These are phyloP conservation scores for Ornithoptera priamus DNA, from an alignment of 2,888 invertebrate species.

Conservation along the genomic window DNA sequence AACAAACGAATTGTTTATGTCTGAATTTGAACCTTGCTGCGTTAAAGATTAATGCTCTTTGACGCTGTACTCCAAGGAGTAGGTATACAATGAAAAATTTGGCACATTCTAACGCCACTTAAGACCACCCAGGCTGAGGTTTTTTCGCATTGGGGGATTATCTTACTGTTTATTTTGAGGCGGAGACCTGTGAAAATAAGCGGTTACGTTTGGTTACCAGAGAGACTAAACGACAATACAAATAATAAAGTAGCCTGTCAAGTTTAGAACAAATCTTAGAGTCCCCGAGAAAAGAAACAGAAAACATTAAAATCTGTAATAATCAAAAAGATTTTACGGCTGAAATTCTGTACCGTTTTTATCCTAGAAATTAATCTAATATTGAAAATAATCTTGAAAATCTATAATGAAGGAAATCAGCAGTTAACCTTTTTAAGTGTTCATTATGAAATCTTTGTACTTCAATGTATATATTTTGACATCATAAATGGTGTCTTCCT, in stretches of 20 bases:
- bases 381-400: too few relatives aligned
- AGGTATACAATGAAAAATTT: slow-evolving; percentile 62
- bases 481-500: too few relatives aligned
- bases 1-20: slow-evolving; percentile 35
- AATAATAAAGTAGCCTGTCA: slow-evolving; percentile 25
- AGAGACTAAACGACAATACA: slow-evolving; percentile 19
- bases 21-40: slow-evolving; percentile 33
- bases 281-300: not conserved
- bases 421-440: too few relatives aligned
- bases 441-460: too few relatives aligned
- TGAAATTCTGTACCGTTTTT: not conserved
- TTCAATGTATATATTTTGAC: too few relatives aligned
- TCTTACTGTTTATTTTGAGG: slow-evolving; percentile 60
- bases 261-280: not conserved
- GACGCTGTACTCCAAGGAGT: slow-evolving; percentile 33
- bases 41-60: slow-evolving; percentile 1
- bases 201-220: slow-evolving; percentile 22
- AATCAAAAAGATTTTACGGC: too few relatives aligned
- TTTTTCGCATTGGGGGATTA: slow-evolving; percentile 60
- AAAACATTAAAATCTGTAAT: too few relatives aligned
- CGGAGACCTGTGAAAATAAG: slow-evolving; percentile 52
- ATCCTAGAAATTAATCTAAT: not conserved
- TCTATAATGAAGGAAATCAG: too few relatives aligned
- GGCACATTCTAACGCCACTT: slow-evolving; percentile 70
- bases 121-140: slow-evolving; percentile 70